These are phyloP conservation scores for Ursus arctos DNA, from an alignment of 2,113 vertebrate species.

Conservation along the genomic window DNA sequence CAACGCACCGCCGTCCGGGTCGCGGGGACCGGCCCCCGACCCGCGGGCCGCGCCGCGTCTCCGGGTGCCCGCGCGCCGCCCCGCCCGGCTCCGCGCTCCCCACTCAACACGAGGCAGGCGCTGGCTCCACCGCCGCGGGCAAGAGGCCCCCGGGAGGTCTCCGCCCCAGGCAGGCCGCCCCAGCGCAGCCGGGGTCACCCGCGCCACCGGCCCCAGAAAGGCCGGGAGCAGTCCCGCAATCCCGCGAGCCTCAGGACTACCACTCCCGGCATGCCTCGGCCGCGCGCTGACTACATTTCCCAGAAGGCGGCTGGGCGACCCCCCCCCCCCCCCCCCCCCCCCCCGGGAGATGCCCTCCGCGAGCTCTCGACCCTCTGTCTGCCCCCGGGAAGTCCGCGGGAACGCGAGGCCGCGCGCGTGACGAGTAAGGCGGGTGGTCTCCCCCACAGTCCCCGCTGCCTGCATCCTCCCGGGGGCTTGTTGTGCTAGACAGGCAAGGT, in stretches of 20 bases:
- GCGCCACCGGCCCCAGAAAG: fast-evolving
- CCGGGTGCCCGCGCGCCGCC: too few species aligned
- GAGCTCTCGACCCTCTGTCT: fast-evolving
- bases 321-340: background rate
- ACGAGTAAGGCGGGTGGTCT: fast-evolving
- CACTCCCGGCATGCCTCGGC: slow-evolving; percentile 48
- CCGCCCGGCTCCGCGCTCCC: background rate
- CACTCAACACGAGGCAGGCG: background rate
- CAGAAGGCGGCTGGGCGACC: background rate
- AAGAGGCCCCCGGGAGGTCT: too few species aligned
- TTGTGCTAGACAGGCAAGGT: background rate
- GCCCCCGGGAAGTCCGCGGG: background rate
- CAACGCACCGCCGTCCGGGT: background rate
- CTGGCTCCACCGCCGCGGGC: background rate
- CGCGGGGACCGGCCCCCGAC: background rate
- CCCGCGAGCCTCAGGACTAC: background rate
- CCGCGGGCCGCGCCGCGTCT: fast-evolving
- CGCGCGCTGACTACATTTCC: background rate
- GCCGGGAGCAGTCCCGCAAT: background rate
- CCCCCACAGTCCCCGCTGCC: background rate
- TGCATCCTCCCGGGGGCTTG: background rate
- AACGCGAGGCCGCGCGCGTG: fast-evolving
- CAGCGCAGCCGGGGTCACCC: fast-evolving
- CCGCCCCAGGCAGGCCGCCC: background rate
- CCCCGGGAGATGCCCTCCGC: fast-evolving